Percentiles rank a stretch among this genome's conserved stretches.
phyloP scores from a whole-genome alignment of 2,113 vertebrate species.

The Barbus barbus region DNA sequence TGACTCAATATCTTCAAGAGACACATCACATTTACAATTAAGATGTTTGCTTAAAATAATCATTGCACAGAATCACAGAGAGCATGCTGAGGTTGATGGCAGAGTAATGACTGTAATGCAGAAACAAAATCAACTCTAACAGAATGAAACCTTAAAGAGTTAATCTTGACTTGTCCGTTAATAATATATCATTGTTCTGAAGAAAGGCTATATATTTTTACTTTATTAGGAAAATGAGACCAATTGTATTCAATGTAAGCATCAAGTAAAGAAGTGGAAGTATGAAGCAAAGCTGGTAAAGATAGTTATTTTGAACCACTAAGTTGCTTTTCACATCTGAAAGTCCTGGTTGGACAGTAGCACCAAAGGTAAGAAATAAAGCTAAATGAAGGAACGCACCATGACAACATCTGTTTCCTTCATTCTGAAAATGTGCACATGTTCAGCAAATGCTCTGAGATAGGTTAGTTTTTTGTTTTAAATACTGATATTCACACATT shows the following conservation, averaged over 20 bases:
- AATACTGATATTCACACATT: neutral
- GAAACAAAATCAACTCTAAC: too few species aligned
- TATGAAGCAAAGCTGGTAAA: neutral
- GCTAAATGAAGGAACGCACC: slow-evolving; percentile 53
- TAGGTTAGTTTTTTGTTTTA: too few species aligned
- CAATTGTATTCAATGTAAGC: neutral
- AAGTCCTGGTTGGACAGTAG: neutral
- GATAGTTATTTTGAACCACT: neutral
- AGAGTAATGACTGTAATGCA: too few species aligned
- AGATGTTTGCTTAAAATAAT: too few species aligned
- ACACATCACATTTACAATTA: neutral
- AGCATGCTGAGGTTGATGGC: too few species aligned
- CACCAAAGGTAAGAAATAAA: slow-evolving; percentile 28
- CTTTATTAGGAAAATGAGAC: neutral
- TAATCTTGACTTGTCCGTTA: neutral
- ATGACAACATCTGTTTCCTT: slow-evolving; percentile 62
- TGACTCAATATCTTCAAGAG: neutral
- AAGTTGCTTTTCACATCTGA: neutral
- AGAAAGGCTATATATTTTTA: neutral
- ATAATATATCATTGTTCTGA: neutral
- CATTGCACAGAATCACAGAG: too few species aligned
- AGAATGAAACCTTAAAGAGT: neutral
- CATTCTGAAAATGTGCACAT: slow-evolving; percentile 38
- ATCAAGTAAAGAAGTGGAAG: neutral
- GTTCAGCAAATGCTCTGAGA: too few species aligned